Conservation (phyloP, 2,888 invertebrate genomes). For the Sinelater perroti region DNA sequence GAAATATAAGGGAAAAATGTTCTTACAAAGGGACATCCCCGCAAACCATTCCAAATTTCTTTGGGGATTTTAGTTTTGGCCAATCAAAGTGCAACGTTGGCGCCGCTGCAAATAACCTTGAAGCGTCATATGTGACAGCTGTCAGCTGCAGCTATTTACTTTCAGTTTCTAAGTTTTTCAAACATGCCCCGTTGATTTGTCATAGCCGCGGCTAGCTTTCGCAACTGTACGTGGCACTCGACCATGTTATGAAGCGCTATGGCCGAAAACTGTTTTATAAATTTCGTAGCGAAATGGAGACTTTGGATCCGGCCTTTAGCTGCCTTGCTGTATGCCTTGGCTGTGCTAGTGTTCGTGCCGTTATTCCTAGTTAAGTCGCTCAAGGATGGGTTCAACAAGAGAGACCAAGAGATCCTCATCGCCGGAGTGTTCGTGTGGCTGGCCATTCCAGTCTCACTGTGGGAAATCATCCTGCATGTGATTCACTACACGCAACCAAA, state of each 20-base stretch:
- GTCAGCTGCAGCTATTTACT: too few species aligned
- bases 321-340: constrained; percentile 79
- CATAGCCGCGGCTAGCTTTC: too few species aligned
- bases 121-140: too few species aligned
- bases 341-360: constrained; percentile 86
- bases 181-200: too few species aligned
- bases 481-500: constrained; percentile 92
- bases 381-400: constrained; percentile 78
- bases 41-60: too few species aligned
- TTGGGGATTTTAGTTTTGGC: too few species aligned
- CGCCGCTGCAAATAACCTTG: too few species aligned
- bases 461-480: constrained; percentile 94
- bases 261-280: constrained; percentile 45
- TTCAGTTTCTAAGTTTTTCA: too few species aligned
- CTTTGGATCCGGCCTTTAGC: constrained; percentile 90
- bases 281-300: constrained; percentile 71
- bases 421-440: constrained; percentile 92
- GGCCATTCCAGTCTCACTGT: constrained; percentile 90
- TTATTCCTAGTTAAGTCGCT: constrained; percentile 83
- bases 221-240: too few species aligned
- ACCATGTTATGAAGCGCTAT: constrained; percentile 14
- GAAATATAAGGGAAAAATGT: too few species aligned
- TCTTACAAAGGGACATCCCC: too few species aligned
- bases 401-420: constrained; percentile 83
- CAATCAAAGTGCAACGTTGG: too few species aligned